Evolutionary conservation across 2,797 vertebrate genomes (phyloP).

Genomic region (Manis crassicaudata): DNA sequence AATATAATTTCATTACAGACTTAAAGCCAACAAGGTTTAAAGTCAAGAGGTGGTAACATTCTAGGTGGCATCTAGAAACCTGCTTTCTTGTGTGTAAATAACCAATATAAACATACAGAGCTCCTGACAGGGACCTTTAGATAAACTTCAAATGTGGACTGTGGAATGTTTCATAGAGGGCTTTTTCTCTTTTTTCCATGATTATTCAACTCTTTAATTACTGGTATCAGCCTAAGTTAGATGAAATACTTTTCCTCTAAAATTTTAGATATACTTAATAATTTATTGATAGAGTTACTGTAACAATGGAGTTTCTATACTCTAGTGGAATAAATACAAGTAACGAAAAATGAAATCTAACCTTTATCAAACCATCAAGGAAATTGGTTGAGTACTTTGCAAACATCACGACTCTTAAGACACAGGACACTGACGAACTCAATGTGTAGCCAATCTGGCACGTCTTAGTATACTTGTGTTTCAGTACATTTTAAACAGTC

Average conservation of each 20-base stretch:
- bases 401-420: conserved; percentile 1
- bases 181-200: not conserved
- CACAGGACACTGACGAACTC: not conserved
- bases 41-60: not conserved
- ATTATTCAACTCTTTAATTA: conserved; percentile 43
- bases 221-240: conserved; percentile 38
- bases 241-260: conserved; percentile 52
- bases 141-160: not conserved
- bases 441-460: not conserved
- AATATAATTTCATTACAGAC: conserved; percentile 3
- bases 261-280: conserved; percentile 53
- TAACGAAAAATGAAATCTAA: conserved; percentile 48
- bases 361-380: conserved; percentile 21
- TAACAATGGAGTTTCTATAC: conserved; percentile 53
- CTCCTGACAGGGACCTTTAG: not conserved
- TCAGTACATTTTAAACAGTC: not conserved
- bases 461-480: not conserved
- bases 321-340: conserved; percentile 51
- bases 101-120: not conserved
- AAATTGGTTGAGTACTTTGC: not conserved
- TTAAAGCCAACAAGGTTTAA: not conserved
- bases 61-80: conserved; percentile 29
- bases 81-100: not conserved
- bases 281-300: conserved; percentile 41
- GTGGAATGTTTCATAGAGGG: not conserved